phyloP scores from a whole-genome alignment of 1,140 invertebrate species.

The Lineus longissimus region DNA sequence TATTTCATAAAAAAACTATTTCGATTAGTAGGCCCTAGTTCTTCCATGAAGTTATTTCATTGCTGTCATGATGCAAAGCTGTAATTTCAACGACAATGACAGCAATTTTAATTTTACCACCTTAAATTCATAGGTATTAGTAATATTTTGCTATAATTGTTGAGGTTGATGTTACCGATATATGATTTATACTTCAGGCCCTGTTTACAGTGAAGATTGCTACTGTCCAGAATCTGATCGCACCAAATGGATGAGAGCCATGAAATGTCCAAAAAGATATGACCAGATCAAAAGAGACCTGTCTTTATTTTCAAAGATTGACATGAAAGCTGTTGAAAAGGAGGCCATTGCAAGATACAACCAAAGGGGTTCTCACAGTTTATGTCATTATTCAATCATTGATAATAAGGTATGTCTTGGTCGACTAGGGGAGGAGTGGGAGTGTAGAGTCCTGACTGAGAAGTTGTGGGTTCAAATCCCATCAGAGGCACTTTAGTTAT shows the following conservation, averaged over 20 bases:
- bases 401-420: slow-evolving; percentile 65
- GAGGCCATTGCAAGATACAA: slow-evolving; percentile 66
- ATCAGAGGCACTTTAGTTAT: not conserved
- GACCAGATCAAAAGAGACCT: slow-evolving; percentile 75
- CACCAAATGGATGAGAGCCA: slow-evolving; percentile 64
- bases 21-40: not conserved
- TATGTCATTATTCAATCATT: slow-evolving; percentile 87
- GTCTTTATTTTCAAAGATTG: slow-evolving; percentile 64
- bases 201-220: slow-evolving; percentile 78
- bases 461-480: no score
- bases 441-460: no score
- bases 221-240: slow-evolving; percentile 69
- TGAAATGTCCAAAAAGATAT: slow-evolving; percentile 66
- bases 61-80: no score
- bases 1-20: slow-evolving; percentile 3
- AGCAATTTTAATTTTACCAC: no score
- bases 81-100: no score
- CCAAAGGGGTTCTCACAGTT: slow-evolving; percentile 72
- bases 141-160: no score
- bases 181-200: slow-evolving; percentile 56
- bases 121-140: no score
- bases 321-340: slow-evolving; percentile 68
- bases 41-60: no score
- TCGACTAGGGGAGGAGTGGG: not conserved
- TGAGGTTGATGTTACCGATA: slow-evolving; percentile 14